Evolutionary conservation across 2,888 invertebrate genomes (phyloP).

Genomic region (Latrodectus elegans): DNA sequence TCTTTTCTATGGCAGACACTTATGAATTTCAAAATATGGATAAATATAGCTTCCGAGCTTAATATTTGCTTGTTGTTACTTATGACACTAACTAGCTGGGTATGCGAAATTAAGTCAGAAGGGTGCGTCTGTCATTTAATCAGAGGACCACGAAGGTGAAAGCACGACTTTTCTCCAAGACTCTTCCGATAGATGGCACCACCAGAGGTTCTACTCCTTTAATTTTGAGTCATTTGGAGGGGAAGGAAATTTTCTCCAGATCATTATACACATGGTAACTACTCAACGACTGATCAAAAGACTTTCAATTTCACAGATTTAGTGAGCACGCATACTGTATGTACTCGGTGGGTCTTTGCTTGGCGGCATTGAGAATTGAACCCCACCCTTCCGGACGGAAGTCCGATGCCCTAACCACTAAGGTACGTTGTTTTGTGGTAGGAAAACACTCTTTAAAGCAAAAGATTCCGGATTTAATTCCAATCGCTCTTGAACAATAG

Average conservation of each 20-base stretch:
- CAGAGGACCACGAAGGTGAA: not conserved
- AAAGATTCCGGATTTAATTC: too few relatives aligned
- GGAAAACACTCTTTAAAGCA: too few relatives aligned
- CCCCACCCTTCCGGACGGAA: not conserved
- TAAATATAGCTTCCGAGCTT: not conserved
- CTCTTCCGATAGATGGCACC: not conserved
- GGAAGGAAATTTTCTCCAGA: conserved; percentile 1
- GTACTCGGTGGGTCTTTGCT: not conserved
- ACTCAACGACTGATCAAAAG: not conserved
- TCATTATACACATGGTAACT: not conserved
- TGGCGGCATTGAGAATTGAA: not conserved
- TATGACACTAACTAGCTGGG: not conserved
- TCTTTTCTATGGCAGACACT: too few relatives aligned
- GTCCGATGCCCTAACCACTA: not conserved
- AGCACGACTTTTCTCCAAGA: not conserved
- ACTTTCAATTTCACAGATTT: not conserved
- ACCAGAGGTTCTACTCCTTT: not conserved
- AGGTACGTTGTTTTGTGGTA: not conserved
- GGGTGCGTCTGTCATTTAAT: not conserved
- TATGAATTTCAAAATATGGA: not conserved
- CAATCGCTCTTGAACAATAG: too few relatives aligned
- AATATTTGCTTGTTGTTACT: not conserved
- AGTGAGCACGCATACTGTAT: not conserved
- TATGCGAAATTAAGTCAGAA: not conserved
- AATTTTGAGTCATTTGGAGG: not conserved